phyloP scores from a whole-genome alignment of 2,888 invertebrate species.

The Apamea epomidion region DNA sequence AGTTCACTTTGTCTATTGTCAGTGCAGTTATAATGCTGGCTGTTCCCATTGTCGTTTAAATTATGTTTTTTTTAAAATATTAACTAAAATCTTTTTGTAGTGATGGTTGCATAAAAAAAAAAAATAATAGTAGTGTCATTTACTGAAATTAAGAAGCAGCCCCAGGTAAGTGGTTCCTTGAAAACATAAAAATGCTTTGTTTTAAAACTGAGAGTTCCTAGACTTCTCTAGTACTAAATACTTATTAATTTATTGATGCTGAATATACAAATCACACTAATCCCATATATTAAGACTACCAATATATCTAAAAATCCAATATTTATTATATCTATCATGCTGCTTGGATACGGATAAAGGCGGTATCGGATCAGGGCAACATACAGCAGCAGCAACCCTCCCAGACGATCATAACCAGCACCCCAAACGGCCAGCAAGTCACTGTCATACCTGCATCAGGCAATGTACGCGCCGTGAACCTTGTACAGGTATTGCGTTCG shows the following conservation, averaged over 20 bases:
- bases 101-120: not conserved
- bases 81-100: not conserved
- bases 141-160: not conserved
- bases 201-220: not conserved
- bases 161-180: not conserved
- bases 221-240: not conserved
- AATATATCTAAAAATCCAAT: slow-evolving; percentile 10
- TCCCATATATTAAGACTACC: not conserved
- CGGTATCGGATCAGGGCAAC: slow-evolving; percentile 83
- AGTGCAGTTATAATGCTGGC: not conserved
- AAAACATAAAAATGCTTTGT: not conserved
- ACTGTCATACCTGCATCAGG: slow-evolving; percentile 94
- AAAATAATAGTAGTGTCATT: not conserved
- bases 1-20: slow-evolving; percentile 1
- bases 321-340: slow-evolving; percentile 71
- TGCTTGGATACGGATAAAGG: slow-evolving; percentile 82
- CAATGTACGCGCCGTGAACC: slow-evolving; percentile 84
- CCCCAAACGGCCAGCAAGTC: slow-evolving; percentile 94
- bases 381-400: slow-evolving; percentile 81
- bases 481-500: slow-evolving; percentile 82
- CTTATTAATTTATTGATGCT: slow-evolving; percentile 1
- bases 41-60: not conserved
- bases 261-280: slow-evolving; percentile 1
- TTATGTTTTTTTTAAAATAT: not conserved
- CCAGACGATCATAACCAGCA: slow-evolving; percentile 93